phyloP scores from a whole-genome alignment of 2,797 vertebrate genomes.

The Siniperca obscura region DNA sequence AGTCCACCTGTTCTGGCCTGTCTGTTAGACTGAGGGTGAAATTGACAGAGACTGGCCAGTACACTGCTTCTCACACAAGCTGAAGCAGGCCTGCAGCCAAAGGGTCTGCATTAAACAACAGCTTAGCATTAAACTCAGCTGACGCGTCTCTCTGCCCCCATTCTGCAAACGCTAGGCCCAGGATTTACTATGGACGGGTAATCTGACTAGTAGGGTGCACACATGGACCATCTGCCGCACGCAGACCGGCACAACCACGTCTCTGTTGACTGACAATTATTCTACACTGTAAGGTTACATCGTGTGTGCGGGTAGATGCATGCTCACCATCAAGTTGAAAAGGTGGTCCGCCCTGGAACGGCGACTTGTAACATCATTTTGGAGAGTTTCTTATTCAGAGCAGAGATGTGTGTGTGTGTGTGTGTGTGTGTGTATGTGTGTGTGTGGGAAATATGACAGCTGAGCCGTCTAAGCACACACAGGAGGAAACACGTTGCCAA shows the following conservation, averaged over 20 bases:
- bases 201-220: slow-evolving; percentile 70
- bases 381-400: slow-evolving; percentile 43
- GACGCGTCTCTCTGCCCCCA: slow-evolving; percentile 53
- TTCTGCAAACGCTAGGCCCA: slow-evolving; percentile 52
- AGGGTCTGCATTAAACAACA: slow-evolving; percentile 51
- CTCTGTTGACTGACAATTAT: slow-evolving; percentile 31
- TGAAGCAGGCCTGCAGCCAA: slow-evolving; percentile 34
- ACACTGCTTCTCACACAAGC: slow-evolving; percentile 23
- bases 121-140: slow-evolving; percentile 62
- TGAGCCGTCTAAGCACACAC: slow-evolving; percentile 38
- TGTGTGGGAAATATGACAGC: slow-evolving; percentile 50
- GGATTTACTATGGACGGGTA: slow-evolving; percentile 75
- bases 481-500: slow-evolving; percentile 55
- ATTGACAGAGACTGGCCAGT: slow-evolving; percentile 3
- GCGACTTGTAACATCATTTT: slow-evolving; percentile 44
- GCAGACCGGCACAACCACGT: background rate
- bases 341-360: slow-evolving; percentile 47
- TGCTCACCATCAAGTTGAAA: slow-evolving; percentile 77
- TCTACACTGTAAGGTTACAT: slow-evolving; percentile 29
- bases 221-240: slow-evolving; percentile 75
- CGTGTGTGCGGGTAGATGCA: slow-evolving; percentile 42
- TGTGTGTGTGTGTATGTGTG: background rate
- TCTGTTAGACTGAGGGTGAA: slow-evolving; percentile 7
- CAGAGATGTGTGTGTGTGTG: background rate
- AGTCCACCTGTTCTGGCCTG: slow-evolving; percentile 22